These are phyloP conservation scores for Wasmannia auropunctata DNA, from an alignment of 1,140 invertebrate species.

Conservation along the genomic window DNA sequence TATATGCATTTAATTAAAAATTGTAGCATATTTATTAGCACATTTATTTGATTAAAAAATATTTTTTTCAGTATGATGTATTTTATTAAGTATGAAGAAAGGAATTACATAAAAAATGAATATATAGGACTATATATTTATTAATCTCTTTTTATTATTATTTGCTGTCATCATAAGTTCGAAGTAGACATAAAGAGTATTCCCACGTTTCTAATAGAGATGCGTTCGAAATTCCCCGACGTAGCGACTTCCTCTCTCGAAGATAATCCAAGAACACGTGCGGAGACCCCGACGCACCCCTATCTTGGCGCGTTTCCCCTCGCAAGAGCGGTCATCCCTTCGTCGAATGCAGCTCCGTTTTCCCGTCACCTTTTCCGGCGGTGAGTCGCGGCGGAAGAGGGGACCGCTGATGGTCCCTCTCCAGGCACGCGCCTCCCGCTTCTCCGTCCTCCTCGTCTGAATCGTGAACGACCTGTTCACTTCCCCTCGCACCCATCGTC, in stretches of 20 bases:
- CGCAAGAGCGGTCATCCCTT: constrained; percentile 29
- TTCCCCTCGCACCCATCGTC: neutral
- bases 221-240: neutral
- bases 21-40: neutral
- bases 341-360: constrained; percentile 30
- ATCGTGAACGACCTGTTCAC: constrained; percentile 22
- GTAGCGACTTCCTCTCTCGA: neutral
- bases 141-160: neutral
- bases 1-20: neutral
- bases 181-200: neutral
- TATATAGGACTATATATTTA: neutral
- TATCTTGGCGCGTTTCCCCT: constrained; percentile 4
- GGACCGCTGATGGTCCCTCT: neutral
- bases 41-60: neutral
- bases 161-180: neutral
- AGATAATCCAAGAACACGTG: constrained; percentile 35
- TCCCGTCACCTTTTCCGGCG: constrained; percentile 52
- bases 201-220: neutral
- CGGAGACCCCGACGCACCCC: neutral
- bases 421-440: constrained; percentile 6
- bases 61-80: no score
- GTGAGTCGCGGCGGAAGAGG: constrained; percentile 4
- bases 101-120: neutral
- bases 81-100: no score
- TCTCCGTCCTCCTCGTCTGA: neutral